These are phyloP conservation scores for Pachypanchax playfairii DNA, from an alignment of 2,113 vertebrate species.

Conservation along the genomic window DNA sequence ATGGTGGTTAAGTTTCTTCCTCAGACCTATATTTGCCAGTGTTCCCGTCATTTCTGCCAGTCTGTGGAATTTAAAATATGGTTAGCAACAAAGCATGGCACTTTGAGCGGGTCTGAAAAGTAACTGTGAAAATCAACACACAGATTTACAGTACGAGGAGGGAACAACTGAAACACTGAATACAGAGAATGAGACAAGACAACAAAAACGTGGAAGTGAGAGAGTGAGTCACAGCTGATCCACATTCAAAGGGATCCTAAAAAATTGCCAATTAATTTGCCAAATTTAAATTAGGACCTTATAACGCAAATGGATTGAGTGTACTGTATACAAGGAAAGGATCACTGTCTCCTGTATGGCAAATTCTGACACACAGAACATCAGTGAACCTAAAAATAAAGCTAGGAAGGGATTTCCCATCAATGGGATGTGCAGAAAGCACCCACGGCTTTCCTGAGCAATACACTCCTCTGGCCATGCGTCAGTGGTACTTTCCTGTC, in stretches of 20 bases:
- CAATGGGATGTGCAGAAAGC: constrained; percentile 44
- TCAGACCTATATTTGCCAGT: constrained; percentile 42
- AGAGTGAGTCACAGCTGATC: constrained; percentile 1
- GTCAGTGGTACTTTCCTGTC: constrained; percentile 66
- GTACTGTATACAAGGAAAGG: neutral
- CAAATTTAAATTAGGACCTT: neutral
- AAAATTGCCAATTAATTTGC: constrained; percentile 15
- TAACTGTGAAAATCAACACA: constrained; percentile 15
- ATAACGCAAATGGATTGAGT: too few species aligned
- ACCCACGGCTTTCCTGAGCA: constrained; percentile 68
- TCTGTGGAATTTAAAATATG: constrained; percentile 32
- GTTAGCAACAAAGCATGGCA: constrained; percentile 19
- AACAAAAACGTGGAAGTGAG: constrained; percentile 1
- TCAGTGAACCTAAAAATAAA: constrained; percentile 62
- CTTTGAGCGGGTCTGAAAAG: constrained; percentile 23
- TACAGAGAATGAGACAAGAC: neutral
- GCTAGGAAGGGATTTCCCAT: constrained; percentile 55
- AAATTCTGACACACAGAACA: constrained; percentile 39
- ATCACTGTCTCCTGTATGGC: neutral
- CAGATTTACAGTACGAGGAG: neutral
- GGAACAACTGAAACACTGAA: neutral
- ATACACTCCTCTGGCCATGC: constrained; percentile 38
- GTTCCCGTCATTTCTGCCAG: constrained; percentile 26
- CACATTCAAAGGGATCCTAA: neutral
- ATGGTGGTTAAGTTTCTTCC: constrained; percentile 44